These are phyloP conservation scores for Eubasilissa regina DNA, from an alignment of 1,140 invertebrate species.

Conservation along the genomic window DNA sequence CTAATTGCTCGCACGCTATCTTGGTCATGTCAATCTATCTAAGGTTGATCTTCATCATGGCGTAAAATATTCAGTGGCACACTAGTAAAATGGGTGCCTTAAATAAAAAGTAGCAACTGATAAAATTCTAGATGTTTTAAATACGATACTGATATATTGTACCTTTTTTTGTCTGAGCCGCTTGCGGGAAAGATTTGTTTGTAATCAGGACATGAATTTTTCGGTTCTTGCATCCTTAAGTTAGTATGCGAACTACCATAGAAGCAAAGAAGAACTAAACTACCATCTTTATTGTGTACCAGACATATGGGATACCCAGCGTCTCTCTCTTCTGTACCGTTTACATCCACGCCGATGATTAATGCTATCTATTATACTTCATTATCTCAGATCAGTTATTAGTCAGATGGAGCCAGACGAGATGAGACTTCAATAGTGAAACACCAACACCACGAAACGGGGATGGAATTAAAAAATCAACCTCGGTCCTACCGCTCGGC, in stretches of 20 bases:
- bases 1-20: neutral
- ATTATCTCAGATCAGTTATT: conserved; percentile 61
- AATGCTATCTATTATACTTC: conserved; percentile 60
- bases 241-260: too few relatives aligned
- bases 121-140: too few relatives aligned
- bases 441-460: neutral
- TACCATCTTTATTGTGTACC: neutral
- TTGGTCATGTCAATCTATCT: neutral
- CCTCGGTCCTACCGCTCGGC: neutral
- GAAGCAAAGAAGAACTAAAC: too few relatives aligned
- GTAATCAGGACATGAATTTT: too few relatives aligned
- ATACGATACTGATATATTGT: too few relatives aligned
- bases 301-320: neutral
- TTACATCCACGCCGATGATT: conserved; percentile 48
- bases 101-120: too few relatives aligned
- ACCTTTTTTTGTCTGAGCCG: too few relatives aligned
- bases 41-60: too few relatives aligned
- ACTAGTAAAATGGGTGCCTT: too few relatives aligned
- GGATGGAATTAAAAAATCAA: neutral
- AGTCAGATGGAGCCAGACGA: conserved; percentile 52
- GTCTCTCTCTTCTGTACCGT: conserved; percentile 17
- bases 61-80: too few relatives aligned
- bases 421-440: conserved; percentile 32
- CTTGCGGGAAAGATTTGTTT: too few relatives aligned
- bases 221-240: too few relatives aligned